phyloP scores from a whole-genome alignment of 2,113 vertebrate species.

The Lepisosteus oculatus region DNA sequence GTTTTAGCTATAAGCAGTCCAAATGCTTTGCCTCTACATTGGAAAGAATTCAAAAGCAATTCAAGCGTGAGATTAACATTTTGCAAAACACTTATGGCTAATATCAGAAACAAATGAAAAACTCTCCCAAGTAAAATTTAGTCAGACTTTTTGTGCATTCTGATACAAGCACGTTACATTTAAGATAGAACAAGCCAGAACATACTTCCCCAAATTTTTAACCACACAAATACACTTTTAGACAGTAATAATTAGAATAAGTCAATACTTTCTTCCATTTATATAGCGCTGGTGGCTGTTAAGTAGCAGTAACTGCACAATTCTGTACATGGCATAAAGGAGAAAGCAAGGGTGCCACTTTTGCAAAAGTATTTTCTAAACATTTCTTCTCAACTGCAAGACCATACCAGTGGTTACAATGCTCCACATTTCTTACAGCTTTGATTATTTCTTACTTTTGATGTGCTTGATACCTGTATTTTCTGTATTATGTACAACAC shows the following conservation, averaged over 20 bases:
- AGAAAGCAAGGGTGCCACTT: too few species aligned
- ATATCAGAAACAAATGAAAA: slow-evolving; percentile 25
- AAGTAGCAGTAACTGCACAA: too few species aligned
- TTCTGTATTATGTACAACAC: too few species aligned
- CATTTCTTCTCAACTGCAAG: too few species aligned
- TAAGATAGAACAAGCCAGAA: background rate
- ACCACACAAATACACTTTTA: background rate
- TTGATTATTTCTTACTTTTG: too few species aligned
- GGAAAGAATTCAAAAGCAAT: slow-evolving; percentile 25
- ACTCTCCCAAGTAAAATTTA: slow-evolving; percentile 22
- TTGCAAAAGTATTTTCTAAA: too few species aligned
- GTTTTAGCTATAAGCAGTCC: slow-evolving; percentile 32
- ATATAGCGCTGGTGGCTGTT: too few species aligned
- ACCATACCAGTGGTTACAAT: too few species aligned
- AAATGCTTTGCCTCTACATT: slow-evolving; percentile 30
- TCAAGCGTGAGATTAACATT: slow-evolving; percentile 47
- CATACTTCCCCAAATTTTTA: background rate
- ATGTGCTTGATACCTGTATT: too few species aligned
- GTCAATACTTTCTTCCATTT: background rate
- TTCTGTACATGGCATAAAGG: too few species aligned
- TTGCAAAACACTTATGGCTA: slow-evolving; percentile 15
- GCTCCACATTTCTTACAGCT: too few species aligned
- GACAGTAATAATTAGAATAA: background rate
- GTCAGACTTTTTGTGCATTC: slow-evolving; percentile 6
- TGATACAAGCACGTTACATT: too few species aligned